These are phyloP conservation scores for Geophilus truncorum DNA, from an alignment of 2,888 invertebrate genomes.

Conservation along the genomic window DNA sequence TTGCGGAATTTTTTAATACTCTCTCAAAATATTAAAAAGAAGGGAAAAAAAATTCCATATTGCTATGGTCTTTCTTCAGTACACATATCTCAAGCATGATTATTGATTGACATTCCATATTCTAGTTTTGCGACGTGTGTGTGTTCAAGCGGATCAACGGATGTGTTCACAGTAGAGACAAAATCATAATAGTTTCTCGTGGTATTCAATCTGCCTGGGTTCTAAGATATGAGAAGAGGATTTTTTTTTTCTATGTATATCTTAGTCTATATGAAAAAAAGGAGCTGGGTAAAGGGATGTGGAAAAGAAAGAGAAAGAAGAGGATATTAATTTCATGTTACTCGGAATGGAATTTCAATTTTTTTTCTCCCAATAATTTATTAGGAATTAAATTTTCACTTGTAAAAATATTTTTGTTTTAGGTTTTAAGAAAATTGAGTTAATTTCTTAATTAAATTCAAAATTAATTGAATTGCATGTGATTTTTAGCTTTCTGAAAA, in stretches of 20 bases:
- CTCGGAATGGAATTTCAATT: background rate
- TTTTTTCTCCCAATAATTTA: background rate
- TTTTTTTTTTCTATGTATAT: too few species aligned
- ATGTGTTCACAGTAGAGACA: background rate
- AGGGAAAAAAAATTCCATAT: background rate
- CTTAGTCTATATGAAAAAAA: too few species aligned
- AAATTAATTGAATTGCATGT: background rate
- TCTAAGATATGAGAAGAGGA: background rate
- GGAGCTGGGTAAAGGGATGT: too few species aligned
- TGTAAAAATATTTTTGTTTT: background rate
- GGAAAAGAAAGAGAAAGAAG: background rate
- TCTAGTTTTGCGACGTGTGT: background rate
- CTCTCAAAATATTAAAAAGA: background rate
- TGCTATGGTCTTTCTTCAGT: background rate
- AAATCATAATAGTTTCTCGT: background rate
- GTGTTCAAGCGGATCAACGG: background rate
- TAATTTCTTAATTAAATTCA: background rate
- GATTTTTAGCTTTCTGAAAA: background rate
- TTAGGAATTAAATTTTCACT: background rate
- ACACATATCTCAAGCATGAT: background rate
- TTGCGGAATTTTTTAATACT: slow-evolving; percentile 10
- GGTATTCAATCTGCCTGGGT: background rate
- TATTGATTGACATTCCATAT: slow-evolving; percentile 20
- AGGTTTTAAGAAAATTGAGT: background rate
- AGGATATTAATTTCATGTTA: background rate